These are phyloP conservation scores for Creontiades dilutus DNA, from an alignment of 2,888 invertebrate species.

Conservation along the genomic window DNA sequence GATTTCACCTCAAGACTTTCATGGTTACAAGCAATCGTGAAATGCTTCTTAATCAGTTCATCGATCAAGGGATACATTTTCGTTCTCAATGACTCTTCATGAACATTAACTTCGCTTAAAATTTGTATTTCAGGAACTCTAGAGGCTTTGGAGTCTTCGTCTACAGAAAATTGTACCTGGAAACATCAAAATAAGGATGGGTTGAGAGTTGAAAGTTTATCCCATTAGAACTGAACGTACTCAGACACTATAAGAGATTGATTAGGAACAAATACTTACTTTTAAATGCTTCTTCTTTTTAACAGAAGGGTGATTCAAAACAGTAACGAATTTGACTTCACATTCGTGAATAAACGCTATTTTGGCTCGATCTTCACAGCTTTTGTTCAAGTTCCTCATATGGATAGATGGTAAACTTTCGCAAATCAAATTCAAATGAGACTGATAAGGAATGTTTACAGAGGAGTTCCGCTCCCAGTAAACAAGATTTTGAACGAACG, in stretches of 20 bases:
- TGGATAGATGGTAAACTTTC: conserved; percentile 58
- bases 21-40: conserved; percentile 50
- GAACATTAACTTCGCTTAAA: not conserved
- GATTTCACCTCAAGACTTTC: conserved; percentile 40
- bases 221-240: no score
- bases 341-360: conserved; percentile 76
- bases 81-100: conserved; percentile 51
- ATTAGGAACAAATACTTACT: conserved; percentile 47
- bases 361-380: conserved; percentile 72
- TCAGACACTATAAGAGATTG: no score
- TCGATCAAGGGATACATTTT: conserved; percentile 59
- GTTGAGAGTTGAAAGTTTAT: no score
- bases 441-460: conserved; percentile 36
- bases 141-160: conserved; percentile 6
- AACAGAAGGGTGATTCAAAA: conserved; percentile 78
- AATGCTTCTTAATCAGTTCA: conserved; percentile 64
- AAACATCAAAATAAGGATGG: not conserved
- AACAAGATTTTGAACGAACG: conserved; percentile 69
- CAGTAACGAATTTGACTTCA: conserved; percentile 80
- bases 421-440: conserved; percentile 68
- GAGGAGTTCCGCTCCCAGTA: conserved; percentile 71
- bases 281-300: conserved; percentile 71
- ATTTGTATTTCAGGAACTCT: not conserved
- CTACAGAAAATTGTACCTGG: conserved; percentile 60
- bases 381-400: conserved; percentile 64